Base-by-base conservation (phyloP, 2,888 invertebrate genomes). In the Athalia circularis region DNA sequence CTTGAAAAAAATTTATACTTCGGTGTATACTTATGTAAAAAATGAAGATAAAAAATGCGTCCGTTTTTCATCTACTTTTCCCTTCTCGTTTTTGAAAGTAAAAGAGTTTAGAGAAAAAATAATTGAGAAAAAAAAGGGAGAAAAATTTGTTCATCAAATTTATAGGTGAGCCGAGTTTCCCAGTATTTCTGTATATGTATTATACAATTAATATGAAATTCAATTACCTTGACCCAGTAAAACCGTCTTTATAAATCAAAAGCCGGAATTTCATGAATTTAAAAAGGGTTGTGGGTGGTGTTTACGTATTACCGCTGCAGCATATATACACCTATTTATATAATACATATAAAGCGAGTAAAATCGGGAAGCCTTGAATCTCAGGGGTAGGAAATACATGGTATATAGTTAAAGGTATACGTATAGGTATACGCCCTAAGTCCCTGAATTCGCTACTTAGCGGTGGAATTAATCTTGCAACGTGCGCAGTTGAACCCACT, bases 341-440 rank as follows among this genome's bases (percentile, higher is more conserved):
- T 29, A 29, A 29, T 29, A 29, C 29, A 29, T 29, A 29, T 29
- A 29, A 29, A 54, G 68, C 43, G 8, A 29, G 48, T 13, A 15
- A 15, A 68, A 68, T 3, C 11, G 15, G 29, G 29, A 11, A 68
- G 54, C 11, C 47, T 29, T 11, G 5, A 68, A 54, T 52, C 68
- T 68, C 68, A n/a, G 54, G 54, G 68, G 68, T 52, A 68, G 68
- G 68, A 68, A 50, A 54, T 68, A 15, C 29, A 29, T 29, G 29
- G 29, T 29, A 29, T 29, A 29, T 29, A 29, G 29, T 29, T 29
- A 29, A 29, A 29, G 29, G 2, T 29, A 29, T 29, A 29, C 29
- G 29, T 29, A 29, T 29, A 29, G 29, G 29, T 29, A 29, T 29
- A 29, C 29, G 29, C 29, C 29, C 29, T 29, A 29, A 29, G 29